A percentile compares a stretch with the other conserved stretches of the same genome.
phyloP scores from a whole-genome alignment of 2,888 invertebrate genomes.

The Idaea dimidiata region DNA sequence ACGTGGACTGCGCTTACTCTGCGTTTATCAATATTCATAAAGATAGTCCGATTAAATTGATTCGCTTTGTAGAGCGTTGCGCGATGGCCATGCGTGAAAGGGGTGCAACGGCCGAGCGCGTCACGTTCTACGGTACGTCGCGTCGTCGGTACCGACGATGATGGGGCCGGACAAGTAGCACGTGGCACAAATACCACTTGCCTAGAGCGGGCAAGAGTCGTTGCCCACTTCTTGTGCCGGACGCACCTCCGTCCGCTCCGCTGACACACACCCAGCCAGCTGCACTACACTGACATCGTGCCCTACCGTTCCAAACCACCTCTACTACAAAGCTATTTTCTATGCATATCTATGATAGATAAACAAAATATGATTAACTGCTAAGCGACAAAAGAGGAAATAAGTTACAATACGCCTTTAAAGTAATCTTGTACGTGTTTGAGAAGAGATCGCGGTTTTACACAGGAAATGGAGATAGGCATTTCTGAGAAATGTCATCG shows the following conservation, averaged over 20 bases:
- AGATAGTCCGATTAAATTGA: slow-evolving; percentile 60
- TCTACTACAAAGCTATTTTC: slow-evolving; percentile 14
- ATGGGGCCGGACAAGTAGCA: slow-evolving; percentile 53
- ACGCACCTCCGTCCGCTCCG: slow-evolving; percentile 58
- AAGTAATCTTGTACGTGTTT: slow-evolving; percentile 15
- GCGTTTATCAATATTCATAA: slow-evolving; percentile 60
- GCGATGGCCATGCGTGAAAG: slow-evolving; percentile 68
- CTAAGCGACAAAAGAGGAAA: slow-evolving; percentile 13
- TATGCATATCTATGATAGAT: slow-evolving; percentile 6
- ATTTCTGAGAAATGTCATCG: slow-evolving; percentile 37
- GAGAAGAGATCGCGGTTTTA: slow-evolving; percentile 29
- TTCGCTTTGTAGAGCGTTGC: slow-evolving; percentile 76
- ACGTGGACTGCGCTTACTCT: slow-evolving; percentile 33
- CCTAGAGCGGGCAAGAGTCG: slow-evolving; percentile 37
- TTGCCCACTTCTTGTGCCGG: slow-evolving; percentile 64
- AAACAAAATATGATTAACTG: background rate
- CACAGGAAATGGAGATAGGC: slow-evolving; percentile 19
- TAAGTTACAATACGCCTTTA: slow-evolving; percentile 8
- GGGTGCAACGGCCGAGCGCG: slow-evolving; percentile 75
- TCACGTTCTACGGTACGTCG: slow-evolving; percentile 41
- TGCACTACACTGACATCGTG: slow-evolving; percentile 24
- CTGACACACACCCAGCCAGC: slow-evolving; percentile 29
- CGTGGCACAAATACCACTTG: slow-evolving; percentile 68
- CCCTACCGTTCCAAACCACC: slow-evolving; percentile 30
- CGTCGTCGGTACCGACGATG: slow-evolving; percentile 12